Conservation (phyloP, 2,888 invertebrate species). For the Rotaria sp. region DNA sequence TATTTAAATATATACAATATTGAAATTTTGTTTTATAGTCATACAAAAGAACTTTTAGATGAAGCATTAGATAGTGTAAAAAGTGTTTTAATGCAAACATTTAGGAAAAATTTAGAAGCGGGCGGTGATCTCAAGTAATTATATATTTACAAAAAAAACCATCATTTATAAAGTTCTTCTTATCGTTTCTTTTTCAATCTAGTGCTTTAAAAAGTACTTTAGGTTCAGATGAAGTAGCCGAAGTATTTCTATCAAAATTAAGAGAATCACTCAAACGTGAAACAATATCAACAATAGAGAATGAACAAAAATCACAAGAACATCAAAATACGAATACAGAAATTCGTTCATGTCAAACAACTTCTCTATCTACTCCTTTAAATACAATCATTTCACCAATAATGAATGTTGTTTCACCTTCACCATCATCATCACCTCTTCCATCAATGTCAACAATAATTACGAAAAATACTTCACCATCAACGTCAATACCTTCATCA, state of each 20-base stretch:
- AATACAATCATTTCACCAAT: not conserved
- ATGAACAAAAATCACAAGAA: not conserved
- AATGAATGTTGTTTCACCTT: not conserved
- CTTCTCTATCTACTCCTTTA: not conserved
- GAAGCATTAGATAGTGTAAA: constrained; percentile 18
- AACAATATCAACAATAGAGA: not conserved
- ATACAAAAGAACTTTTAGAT: constrained; percentile 17
- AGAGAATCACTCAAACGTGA: constrained; percentile 28
- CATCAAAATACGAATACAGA: not conserved
- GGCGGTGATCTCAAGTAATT: not conserved
- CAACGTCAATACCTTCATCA: not conserved
- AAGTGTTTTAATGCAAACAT: constrained; percentile 25
- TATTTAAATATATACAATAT: not conserved
- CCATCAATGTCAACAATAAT: constrained; percentile 2
- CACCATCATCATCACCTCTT: not conserved
- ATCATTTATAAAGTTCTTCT: not conserved
- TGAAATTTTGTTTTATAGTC: not conserved
- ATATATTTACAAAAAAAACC: too few species aligned
- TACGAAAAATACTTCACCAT: not conserved
- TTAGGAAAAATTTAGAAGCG: constrained; percentile 11
- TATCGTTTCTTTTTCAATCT: not conserved
- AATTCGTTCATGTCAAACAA: not conserved
- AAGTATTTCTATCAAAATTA: constrained; percentile 25
- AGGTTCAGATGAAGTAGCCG: constrained; percentile 11
- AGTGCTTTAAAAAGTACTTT: not conserved